A percentile compares a stretch with the other conserved stretches of the same genome.
Conservation (phyloP, 2,888 invertebrate genomes). For the Drosophila cyrtoloma region DNA sequence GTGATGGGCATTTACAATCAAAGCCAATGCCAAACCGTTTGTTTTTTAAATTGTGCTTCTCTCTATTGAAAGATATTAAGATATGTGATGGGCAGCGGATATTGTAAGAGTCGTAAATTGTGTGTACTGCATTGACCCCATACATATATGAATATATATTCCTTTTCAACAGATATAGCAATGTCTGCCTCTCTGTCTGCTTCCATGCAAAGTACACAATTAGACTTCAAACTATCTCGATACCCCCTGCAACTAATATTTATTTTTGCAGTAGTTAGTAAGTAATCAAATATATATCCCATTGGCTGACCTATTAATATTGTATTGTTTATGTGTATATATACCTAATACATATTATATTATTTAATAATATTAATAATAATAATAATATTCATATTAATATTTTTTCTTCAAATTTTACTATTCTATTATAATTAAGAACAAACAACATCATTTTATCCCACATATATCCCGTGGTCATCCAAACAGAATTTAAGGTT, state of each 20-base stretch:
- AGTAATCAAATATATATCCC: too few species aligned
- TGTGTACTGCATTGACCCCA: not conserved
- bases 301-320: not conserved
- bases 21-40: not conserved
- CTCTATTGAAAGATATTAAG: not conserved
- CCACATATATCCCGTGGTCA: not conserved
- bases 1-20: not conserved
- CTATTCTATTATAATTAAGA: not conserved
- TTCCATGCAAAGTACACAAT: not conserved
- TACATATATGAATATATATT: not conserved
- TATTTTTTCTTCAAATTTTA: not conserved
- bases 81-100: not conserved
- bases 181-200: not conserved
- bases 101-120: not conserved
- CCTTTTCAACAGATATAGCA: not conserved
- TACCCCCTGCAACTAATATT: not conserved
- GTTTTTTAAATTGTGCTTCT: not conserved
- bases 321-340: not conserved
- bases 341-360: not conserved
- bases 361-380: not conserved
- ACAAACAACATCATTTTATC: not conserved
- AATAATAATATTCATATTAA: too few species aligned
- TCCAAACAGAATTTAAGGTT: not conserved
- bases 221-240: not conserved
- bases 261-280: not conserved